Conservation (phyloP, 2,888 invertebrate genomes). For the Terebella lapidaria region DNA sequence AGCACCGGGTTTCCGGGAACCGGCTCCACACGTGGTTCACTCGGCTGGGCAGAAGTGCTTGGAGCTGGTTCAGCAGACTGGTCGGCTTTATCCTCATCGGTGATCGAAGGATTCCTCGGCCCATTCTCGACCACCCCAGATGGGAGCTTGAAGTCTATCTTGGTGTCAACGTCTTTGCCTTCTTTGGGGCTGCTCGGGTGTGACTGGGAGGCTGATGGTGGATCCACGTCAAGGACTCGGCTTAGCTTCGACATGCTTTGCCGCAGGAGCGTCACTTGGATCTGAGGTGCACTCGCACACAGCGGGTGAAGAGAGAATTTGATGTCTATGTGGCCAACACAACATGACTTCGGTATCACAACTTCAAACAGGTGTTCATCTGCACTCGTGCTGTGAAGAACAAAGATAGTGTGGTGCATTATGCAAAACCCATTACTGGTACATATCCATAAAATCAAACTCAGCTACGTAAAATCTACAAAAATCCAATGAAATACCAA, state of each 20-base stretch:
- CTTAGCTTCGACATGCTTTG: slow-evolving; percentile 63
- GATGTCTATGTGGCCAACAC: slow-evolving; percentile 84
- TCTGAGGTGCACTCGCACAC: slow-evolving; percentile 71
- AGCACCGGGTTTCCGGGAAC: neutral
- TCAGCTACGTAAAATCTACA: neutral
- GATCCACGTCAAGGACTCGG: neutral
- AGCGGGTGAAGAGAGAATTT: slow-evolving; percentile 76
- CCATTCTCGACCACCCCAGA: neutral
- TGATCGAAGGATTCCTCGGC: neutral
- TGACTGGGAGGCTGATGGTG: neutral
- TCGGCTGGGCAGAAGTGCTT: too few species aligned
- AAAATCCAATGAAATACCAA: neutral
- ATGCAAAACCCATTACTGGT: too few species aligned
- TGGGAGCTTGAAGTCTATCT: slow-evolving; percentile 18
- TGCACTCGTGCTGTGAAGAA: slow-evolving; percentile 67
- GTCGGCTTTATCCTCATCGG: neutral
- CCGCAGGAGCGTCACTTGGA: slow-evolving; percentile 68
- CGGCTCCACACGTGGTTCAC: too few species aligned
- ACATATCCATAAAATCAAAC: too few species aligned
- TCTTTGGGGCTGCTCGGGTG: neutral
- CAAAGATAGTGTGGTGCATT: too few species aligned
- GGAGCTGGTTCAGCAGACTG: neutral
- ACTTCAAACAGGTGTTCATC: slow-evolving; percentile 89
- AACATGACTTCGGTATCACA: slow-evolving; percentile 70
- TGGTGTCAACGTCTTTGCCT: slow-evolving; percentile 11